Evolutionary conservation across 2,888 invertebrate species (phyloP), one percentile per base, ranked within the genome.

Genomic region (Rotaria macrura): DNA sequence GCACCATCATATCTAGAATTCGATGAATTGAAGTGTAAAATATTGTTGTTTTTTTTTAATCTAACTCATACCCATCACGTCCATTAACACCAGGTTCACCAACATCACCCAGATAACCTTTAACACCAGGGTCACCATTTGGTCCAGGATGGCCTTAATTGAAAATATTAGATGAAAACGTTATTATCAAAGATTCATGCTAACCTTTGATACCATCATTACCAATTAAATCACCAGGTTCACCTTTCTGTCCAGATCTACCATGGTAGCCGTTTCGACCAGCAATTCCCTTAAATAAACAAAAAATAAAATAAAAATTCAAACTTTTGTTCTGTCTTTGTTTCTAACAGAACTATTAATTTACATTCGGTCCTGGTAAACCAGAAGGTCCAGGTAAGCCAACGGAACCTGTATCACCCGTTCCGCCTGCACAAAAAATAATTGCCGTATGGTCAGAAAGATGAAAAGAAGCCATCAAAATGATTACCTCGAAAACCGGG

Each of bases 221-320:
- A n/a, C 79, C 79, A n/a, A 79, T 79, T 43, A 79, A 34, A n/a
- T 79, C 79, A 79, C 79, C 79, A 6, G 79, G 25, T 79, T 79
- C 79, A 79, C 79, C 79, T 79, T 79, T 43, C 25, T 20, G 85
- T 38, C 88, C 88, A 85, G 87, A 87, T 4, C 87, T 49, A 57
- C 88, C 88, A 40, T 87, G 87, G 9, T 85, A 49, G n/a, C 88
- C 88, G 29, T 85, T 86, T 84, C 88, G 85, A 17, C 88, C 88
- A n/a, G 87, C 87, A 34, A 84, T 25, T 34, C 86, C 86, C 34
- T 52, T 14, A n/a, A 47, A 43, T 17, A 52, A 34, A 87, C 5
- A 9, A 2, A 17, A 17, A 49, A 49, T 17, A 47, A 47, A 47
- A n/a, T n/a, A n/a, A n/a, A n/a, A n/a, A n/a, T n/a, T n/a, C n/a